Evolutionary conservation across 2,797 vertebrate genomes (phyloP), one percentile per base, ranked within the genome.

Genomic region (Coracias cyanogaster): DNA sequence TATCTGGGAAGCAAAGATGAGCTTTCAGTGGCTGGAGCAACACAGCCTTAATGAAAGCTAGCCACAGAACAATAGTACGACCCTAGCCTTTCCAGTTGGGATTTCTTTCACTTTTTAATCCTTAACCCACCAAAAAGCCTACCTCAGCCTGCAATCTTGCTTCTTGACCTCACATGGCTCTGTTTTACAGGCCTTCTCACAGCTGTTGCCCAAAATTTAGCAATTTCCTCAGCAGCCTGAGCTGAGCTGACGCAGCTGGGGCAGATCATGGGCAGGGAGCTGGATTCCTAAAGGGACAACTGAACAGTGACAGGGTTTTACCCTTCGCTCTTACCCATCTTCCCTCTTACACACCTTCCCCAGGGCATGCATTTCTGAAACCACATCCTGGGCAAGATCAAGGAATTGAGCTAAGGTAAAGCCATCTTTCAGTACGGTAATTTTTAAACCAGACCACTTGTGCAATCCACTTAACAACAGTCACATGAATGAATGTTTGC

Each of bases 321-420:
- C 0, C 1, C 5, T 9, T 1, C 16, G 0, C 9, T 48, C 15
- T 49, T 19, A 12, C 18, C 51, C 29, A 0, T 6, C 28, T 31
- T 41, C 12, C 4, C 31, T 33, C 55, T 19, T 3, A 1, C 1
- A 29, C 37, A 43, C 41, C 41, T 43, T 43, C 41, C 41, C 5
- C 25, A 41, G 8, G 15, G 9, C 7, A 60, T 15, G 15, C 0
- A 12, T 60, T 81, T 73, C 29, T 52, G 19, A 48, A 4, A 74
- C 5, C 4, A 24, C 1, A 1, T 0, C 0, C 25, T 1, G 62
- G 10, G 4, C 13, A 45, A 31, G 4, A 26, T 9, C 16, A 48
- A 80, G 6, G 3, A 41, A 10, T 17, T 24, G 6, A 61, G 4
- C 14, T n/a, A 33, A 33, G 4, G 19, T 37, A 67, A 80, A 87